phyloP scores from a whole-genome alignment of 2,797 vertebrate genomes.

The Schizopygopsis pylzovi region DNA sequence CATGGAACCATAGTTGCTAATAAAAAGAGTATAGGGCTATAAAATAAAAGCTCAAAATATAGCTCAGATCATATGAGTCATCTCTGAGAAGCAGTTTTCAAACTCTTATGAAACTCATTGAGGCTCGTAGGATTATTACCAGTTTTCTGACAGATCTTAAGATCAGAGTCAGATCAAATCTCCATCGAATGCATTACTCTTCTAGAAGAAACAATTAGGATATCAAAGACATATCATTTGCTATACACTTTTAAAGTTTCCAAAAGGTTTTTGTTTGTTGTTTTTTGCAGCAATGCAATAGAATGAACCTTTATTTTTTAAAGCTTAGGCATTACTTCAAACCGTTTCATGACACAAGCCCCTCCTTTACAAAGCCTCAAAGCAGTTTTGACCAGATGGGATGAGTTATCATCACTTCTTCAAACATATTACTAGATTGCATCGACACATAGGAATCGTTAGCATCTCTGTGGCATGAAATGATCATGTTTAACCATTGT shows the following conservation, averaged over 20 bases:
- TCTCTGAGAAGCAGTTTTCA: not conserved
- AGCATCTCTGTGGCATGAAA: not conserved
- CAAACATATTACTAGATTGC: not conserved
- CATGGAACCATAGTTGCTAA: not conserved
- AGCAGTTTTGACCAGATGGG: not conserved
- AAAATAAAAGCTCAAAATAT: not conserved
- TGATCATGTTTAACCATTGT: not conserved
- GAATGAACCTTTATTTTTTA: not conserved
- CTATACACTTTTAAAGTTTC: not conserved
- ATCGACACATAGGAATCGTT: not conserved
- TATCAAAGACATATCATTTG: not conserved
- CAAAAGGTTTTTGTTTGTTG: no score
- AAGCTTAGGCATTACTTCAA: not conserved
- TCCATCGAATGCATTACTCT: not conserved
- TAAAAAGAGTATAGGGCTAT: not conserved
- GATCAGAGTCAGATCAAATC: slow-evolving; percentile 4
- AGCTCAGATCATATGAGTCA: slow-evolving; percentile 1
- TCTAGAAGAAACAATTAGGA: not conserved
- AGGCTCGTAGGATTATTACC: not conserved
- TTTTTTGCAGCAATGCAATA: not conserved
- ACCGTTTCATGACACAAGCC: not conserved
- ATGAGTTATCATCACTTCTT: not conserved
- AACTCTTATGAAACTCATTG: not conserved
- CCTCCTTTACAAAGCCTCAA: not conserved
- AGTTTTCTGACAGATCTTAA: not conserved